Evolutionary conservation across 2,888 invertebrate genomes (phyloP).

Genomic region (Morpho deidamia): DNA sequence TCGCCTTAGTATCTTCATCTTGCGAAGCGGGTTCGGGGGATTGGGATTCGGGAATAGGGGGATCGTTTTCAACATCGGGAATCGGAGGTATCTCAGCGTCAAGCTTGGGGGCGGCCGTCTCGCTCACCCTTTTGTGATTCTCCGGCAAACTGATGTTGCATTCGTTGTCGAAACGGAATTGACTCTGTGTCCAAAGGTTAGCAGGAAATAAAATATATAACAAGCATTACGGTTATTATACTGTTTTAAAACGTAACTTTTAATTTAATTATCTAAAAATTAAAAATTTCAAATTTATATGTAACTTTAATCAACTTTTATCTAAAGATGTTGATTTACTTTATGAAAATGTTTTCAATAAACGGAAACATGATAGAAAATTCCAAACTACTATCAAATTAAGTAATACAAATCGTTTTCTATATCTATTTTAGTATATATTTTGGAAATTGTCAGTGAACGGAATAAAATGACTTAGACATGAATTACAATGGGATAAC

Average conservation of each 20-base stretch:
- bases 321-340: too few species aligned
- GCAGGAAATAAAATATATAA: slow-evolving; percentile 21
- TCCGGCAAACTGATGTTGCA: slow-evolving; percentile 98
- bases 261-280: too few species aligned
- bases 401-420: too few species aligned
- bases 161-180: slow-evolving; percentile 99
- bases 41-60: slow-evolving; percentile 39
- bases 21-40: slow-evolving; percentile 45
- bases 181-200: slow-evolving; percentile 84
- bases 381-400: too few species aligned
- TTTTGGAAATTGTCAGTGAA: too few species aligned
- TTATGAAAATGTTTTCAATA: too few species aligned
- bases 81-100: slow-evolving; percentile 40
- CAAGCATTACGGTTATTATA: neutral
- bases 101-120: slow-evolving; percentile 65
- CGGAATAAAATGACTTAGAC: neutral
- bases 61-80: slow-evolving; percentile 35
- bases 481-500: neutral
- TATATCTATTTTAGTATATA: too few species aligned
- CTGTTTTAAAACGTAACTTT: too few species aligned
- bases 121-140: slow-evolving; percentile 98
- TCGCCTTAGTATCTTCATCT: slow-evolving; percentile 47
- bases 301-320: too few species aligned
- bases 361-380: too few species aligned
- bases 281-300: neutral